phyloP scores from a whole-genome alignment of 2,113 vertebrate species.

The Myocastor coypus region DNA sequence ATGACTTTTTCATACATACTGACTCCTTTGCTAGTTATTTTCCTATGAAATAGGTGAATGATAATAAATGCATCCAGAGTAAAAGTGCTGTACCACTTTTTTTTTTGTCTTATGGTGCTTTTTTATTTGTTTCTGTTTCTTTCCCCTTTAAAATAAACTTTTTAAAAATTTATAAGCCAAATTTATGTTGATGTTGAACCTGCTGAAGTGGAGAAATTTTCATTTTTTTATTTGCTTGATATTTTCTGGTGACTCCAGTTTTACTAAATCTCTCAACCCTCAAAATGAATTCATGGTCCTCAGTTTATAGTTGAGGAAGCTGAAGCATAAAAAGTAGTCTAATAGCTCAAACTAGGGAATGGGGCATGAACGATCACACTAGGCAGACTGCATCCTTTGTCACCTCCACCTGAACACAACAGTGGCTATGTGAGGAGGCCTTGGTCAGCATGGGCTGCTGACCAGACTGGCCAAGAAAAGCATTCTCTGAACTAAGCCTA shows the following conservation, averaged over 20 bases:
- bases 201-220: background rate
- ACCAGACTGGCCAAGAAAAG: background rate
- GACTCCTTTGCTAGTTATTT: background rate
- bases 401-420: background rate
- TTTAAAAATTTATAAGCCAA: background rate
- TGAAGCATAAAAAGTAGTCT: background rate
- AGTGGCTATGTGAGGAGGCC: background rate
- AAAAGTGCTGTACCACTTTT: background rate
- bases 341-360: background rate
- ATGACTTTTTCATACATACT: background rate
- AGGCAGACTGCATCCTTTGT: background rate
- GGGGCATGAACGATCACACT: background rate
- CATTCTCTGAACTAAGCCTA: background rate
- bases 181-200: constrained; percentile 25
- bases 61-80: background rate
- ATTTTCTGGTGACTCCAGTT: background rate
- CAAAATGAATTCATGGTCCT: background rate
- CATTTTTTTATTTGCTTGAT: background rate
- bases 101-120: too few species aligned
- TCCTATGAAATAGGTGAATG: background rate
- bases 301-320: constrained; percentile 33
- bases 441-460: background rate
- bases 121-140: too few species aligned
- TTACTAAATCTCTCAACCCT: background rate
- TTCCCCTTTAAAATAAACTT: too few species aligned